Evolutionary conservation across 1,140 invertebrate genomes (phyloP), one percentile per base, ranked within the genome.

Genomic region (Saxidomus purpurata): DNA sequence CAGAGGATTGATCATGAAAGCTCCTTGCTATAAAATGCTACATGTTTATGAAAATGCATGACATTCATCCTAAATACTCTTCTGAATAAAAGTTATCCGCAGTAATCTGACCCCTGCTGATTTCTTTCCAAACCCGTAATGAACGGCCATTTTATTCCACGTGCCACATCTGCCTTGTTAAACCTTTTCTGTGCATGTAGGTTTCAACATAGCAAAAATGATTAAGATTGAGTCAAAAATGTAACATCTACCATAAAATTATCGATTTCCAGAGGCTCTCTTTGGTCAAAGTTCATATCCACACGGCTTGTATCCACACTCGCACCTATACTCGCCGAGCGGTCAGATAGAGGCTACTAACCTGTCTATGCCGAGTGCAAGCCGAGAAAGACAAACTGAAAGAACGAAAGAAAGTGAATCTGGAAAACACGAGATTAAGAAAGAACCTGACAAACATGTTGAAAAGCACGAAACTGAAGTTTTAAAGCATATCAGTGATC

Each of bases 321-420:
- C 43, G 9, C 86, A 88, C 49, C 61, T 83, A 8, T 77, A 71
- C n/a, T 71, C 49, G 36, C 59, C 43, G 13, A 52, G 34, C 22
- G 47, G 59, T 8, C 87, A 89, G 40, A 25, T 69, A 34, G 87
- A 89, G 28, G 79, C 87, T 22, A 89, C 87, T 11, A 89, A 89
- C 49, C 79, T 89, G 17, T 83, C 79, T 34, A 25, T 89, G 28
- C 40, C 87, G 11, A 77, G 43, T 47, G 13, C 81, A 34, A 74
- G 63, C 34, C 17, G 69, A 47, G 52, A 80, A 8, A n/a, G 55
- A 43, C 28, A 63, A 11, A 59, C 6, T 9, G 76, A 87, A 11
- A 59, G 76, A 47, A n/a, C 52, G n/a, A 71, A 77, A 34, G 63
- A 61, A 13, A 34, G 40, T 22, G 77, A 89, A 82, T n/a, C 40